Evolutionary conservation across 2,113 vertebrate species (phyloP), one percentile per base, ranked within the genome.

Genomic region (Clarias magur): DNA sequence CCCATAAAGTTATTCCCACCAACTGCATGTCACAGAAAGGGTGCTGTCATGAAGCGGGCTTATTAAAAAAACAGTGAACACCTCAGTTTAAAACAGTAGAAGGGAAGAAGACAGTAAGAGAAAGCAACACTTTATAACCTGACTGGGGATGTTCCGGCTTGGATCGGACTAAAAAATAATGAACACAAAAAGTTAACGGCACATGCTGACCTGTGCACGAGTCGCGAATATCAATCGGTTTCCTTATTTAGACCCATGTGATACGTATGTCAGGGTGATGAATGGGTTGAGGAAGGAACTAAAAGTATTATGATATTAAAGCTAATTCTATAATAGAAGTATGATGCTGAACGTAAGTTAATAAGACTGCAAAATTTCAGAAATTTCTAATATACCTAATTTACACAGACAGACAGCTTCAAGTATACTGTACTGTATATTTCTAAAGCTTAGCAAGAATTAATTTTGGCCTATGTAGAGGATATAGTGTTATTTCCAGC

Each of bases 1-100:
- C 89, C 90, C 63, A 88, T 70, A 56, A 83, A 89, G 88, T 87
- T 92, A 85, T 92, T 92, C 90, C 85, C 87, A 90, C 87, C 56
- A 83, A 48, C 88, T 81, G 60, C 17, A 73, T 88, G 90, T 89
- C 91, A 89, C 30, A 60, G 87, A 54, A 53, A 13, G 70, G 54
- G 81, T 87, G 27, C 34, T 73, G 6, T 73, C 84, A 80, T 83
- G 86, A 78, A 88, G 54, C 88, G 82, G 8, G 38, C 19, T 90
- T 85, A 91, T 90, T 75, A 91, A 87, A 82, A 53, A 75, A 54
- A 72, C 25, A 25, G 65, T 30, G n/a, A 88, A 82, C 59, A 60
- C 53, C 9, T 86, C 27, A 42, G 30, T 27, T 76, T 76, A 34
- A 83, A 38, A 67, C 9, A 21, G 25, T 54, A 23, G 16, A 8